These are phyloP conservation scores for Pseudomugil gertrudae DNA, from an alignment of 2,797 vertebrate genomes.

Conservation along the genomic window DNA sequence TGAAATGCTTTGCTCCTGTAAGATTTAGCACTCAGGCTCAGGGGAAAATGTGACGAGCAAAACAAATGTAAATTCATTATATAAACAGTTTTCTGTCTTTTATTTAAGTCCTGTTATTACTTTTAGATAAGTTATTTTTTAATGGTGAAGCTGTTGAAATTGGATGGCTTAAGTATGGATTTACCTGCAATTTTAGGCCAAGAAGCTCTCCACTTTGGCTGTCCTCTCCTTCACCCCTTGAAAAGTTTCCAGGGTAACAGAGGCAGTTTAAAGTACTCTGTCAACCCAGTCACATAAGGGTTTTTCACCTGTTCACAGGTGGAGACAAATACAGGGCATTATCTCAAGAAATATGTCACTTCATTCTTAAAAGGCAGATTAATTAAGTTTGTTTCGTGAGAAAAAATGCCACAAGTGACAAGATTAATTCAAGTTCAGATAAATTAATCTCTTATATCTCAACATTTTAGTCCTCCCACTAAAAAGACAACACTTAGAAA, in stretches of 20 bases:
- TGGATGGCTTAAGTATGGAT: conserved; percentile 64
- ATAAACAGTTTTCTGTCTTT: conserved; percentile 22
- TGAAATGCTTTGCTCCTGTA: background rate
- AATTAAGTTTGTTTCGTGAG: conserved; percentile 72
- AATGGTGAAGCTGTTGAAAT: conserved; percentile 70
- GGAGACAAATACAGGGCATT: conserved; percentile 73
- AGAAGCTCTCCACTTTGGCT: conserved; percentile 79
- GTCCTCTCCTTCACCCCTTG: conserved; percentile 80
- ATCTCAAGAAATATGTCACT: conserved; percentile 77
- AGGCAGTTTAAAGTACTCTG: conserved; percentile 67
- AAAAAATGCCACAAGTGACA: conserved; percentile 62
- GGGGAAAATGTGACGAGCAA: conserved; percentile 26
- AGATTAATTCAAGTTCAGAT: conserved; percentile 65
- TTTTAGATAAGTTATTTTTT: conserved; percentile 52
- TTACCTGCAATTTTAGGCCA: conserved; percentile 78
- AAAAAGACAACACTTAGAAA: conserved; percentile 35
- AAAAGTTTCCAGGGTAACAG: conserved; percentile 80
- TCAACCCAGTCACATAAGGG: conserved; percentile 66
- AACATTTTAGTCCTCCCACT: conserved; percentile 42
- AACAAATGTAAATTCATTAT: conserved; percentile 46
- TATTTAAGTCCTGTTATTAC: conserved; percentile 41
- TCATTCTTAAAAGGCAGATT: conserved; percentile 73
- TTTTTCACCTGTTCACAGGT: conserved; percentile 71
- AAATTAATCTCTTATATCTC: conserved; percentile 63
- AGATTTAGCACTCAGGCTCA: conserved; percentile 23